phyloP scores from a whole-genome alignment of 64 coral and sea anemone species.

The Dendrophyllia cribrosa region DNA sequence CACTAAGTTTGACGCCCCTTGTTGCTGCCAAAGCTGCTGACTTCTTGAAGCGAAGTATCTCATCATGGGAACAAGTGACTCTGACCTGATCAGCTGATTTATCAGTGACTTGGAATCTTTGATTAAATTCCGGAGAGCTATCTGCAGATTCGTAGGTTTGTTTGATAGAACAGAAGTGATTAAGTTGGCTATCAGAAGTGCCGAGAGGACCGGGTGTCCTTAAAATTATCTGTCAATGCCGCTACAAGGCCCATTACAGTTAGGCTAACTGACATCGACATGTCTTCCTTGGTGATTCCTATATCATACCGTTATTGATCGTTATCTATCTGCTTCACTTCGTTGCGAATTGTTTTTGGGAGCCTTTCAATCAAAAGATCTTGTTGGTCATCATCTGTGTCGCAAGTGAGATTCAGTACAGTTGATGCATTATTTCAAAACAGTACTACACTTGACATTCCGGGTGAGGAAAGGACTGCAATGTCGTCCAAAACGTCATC shows the following conservation, averaged over 20 bases:
- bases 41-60: slow-evolving; percentile 66
- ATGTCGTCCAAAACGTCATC: slow-evolving; percentile 67
- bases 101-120: slow-evolving; percentile 34
- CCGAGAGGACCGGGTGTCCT: slow-evolving; percentile 42
- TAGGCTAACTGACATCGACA: slow-evolving; percentile 43
- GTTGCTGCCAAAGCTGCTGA: slow-evolving; percentile 74
- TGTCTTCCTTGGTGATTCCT: slow-evolving; percentile 77
- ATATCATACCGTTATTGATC: slow-evolving; percentile 52
- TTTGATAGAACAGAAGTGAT: slow-evolving; percentile 49
- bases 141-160: slow-evolving; percentile 67
- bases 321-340: slow-evolving; percentile 60
- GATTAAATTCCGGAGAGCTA: slow-evolving; percentile 60
- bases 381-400: slow-evolving; percentile 57
- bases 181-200: slow-evolving; percentile 67
- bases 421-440: slow-evolving; percentile 44
- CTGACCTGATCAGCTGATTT: slow-evolving; percentile 29
- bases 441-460: slow-evolving; percentile 56
- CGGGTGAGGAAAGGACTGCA: slow-evolving; percentile 68
- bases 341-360: slow-evolving; percentile 27
- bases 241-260: slow-evolving; percentile 61
- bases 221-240: slow-evolving; percentile 14
- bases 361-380: slow-evolving; percentile 40
- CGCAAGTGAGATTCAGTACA: slow-evolving; percentile 39
- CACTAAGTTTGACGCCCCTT: slow-evolving; percentile 39
- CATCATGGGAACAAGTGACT: slow-evolving; percentile 79